A percentile compares a stretch with the other conserved stretches of the same genome.
These are phyloP conservation scores for Cossypha dichroa DNA, from an alignment of 2,797 vertebrate genomes.

Conservation along the genomic window DNA sequence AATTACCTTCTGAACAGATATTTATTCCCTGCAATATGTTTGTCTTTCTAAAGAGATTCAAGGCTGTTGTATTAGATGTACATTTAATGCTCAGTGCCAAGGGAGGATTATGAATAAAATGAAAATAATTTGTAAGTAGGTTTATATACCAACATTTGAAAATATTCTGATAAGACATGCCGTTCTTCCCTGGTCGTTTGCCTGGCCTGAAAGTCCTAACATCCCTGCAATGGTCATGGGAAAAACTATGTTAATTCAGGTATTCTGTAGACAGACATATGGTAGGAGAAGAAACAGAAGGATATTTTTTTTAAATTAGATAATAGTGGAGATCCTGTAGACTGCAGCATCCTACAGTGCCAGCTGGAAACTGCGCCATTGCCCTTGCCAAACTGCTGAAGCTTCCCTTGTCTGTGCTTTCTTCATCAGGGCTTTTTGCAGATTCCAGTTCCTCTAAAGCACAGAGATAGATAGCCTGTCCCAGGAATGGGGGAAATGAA, in stretches of 20 bases:
- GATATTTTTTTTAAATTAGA: not conserved
- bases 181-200: not conserved
- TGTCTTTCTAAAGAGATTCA: constrained; percentile 5
- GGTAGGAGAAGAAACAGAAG: not conserved
- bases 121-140: not conserved
- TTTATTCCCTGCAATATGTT: not conserved
- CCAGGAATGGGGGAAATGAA: not conserved
- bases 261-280: not conserved
- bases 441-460: not conserved
- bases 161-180: not conserved
- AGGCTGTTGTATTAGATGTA: not conserved
- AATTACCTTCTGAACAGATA: not conserved
- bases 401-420: not conserved
- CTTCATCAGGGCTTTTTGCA: not conserved
- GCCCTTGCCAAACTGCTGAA: not conserved
- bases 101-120: not conserved
- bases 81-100: not conserved
- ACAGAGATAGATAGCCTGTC: not conserved
- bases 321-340: not conserved
- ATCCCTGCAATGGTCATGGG: not conserved
- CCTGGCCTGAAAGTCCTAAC: not conserved
- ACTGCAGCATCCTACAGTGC: not conserved
- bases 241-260: not conserved
- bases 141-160: not conserved
- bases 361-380: not conserved